phyloP scores from a whole-genome alignment of 2,113 vertebrate genomes.

The Cavia porcellus region DNA sequence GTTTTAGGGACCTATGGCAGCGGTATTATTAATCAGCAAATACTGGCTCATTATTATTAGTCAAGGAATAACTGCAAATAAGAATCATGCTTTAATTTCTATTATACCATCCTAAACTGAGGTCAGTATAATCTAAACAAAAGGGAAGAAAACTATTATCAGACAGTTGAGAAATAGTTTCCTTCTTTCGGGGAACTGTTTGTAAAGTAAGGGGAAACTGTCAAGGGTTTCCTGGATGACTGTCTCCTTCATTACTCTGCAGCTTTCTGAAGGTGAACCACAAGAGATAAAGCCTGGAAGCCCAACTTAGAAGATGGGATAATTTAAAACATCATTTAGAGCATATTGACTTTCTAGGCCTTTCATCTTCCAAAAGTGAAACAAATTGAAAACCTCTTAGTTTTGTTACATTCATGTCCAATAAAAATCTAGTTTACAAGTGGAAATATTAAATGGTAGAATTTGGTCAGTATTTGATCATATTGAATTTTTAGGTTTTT shows the following conservation, averaged over 20 bases:
- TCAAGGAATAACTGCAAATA: constrained; percentile 30
- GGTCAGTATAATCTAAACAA: background rate
- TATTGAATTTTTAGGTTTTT: background rate
- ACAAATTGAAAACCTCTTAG: background rate
- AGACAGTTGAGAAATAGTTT: constrained; percentile 31
- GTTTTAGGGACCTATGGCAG: background rate
- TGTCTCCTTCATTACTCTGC: background rate
- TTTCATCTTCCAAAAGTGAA: constrained; percentile 42
- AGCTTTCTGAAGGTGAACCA: constrained; percentile 43
- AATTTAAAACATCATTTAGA: background rate
- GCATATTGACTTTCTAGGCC: background rate
- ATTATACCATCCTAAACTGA: background rate
- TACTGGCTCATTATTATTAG: background rate
- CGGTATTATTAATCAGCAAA: background rate
- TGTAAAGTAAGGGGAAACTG: constrained; percentile 34
- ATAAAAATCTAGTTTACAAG: constrained; percentile 37
- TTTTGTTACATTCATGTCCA: background rate
- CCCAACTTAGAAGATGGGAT: background rate
- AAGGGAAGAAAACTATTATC: background rate
- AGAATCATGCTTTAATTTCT: constrained; percentile 10
- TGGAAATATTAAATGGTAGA: background rate
- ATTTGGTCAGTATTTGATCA: background rate
- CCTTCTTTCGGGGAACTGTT: background rate
- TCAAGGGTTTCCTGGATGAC: background rate
- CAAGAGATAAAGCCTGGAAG: background rate